These are phyloP conservation scores for Astur gentilis DNA, from an alignment of 2,113 vertebrate genomes.

Conservation along the genomic window DNA sequence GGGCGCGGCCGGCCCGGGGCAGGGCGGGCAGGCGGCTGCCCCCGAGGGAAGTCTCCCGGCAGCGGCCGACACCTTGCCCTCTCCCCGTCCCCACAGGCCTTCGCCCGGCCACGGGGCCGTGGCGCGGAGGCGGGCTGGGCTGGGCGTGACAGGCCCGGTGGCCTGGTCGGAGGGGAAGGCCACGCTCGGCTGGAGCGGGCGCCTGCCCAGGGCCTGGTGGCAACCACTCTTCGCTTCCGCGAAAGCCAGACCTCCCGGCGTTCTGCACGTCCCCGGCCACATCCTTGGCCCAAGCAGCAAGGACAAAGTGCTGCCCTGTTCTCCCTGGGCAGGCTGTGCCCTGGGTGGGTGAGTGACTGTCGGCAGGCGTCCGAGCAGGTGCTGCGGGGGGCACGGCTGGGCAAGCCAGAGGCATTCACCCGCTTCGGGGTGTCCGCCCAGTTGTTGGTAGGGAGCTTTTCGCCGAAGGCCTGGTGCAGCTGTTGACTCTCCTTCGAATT, in stretches of 20 bases:
- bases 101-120: too few species aligned
- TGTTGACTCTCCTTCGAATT: neutral
- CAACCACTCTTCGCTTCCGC: fast-evolving
- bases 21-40: neutral
- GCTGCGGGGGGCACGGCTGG: neutral
- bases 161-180: neutral
- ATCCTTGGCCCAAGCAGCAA: neutral
- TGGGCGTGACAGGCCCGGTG: too few species aligned
- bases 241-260: too few species aligned
- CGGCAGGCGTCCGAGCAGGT: neutral
- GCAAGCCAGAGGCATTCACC: fast-evolving
- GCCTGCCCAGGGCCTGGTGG: neutral
- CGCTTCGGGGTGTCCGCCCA: neutral
- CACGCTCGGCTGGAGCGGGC: fast-evolving
- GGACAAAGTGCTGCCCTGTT: fast-evolving
- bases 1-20: too few species aligned
- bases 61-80: fast-evolving
- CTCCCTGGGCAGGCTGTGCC: fast-evolving
- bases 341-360: neutral
- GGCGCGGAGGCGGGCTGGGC: too few species aligned
- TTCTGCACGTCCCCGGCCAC: neutral
- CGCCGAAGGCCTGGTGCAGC: neutral
- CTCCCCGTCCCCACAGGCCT: neutral
- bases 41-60: fast-evolving
- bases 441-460: neutral